Base-by-base conservation (phyloP, 2,113 vertebrate genomes). In the Diadophis punctatus region DNA sequence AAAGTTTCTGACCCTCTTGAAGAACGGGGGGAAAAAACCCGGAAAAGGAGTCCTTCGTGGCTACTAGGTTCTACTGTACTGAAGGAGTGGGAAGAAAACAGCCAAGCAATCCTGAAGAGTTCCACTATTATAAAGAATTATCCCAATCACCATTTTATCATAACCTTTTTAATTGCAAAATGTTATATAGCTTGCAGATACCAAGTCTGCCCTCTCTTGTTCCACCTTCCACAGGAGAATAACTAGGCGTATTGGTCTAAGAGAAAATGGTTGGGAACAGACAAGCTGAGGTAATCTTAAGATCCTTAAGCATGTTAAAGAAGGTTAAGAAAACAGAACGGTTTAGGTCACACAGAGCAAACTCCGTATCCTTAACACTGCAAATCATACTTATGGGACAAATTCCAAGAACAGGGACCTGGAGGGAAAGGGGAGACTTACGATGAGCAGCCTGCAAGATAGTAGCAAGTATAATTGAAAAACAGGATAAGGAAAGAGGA, bases 21-120 rank as follows among this genome's bases (percentile, higher is more conserved):
- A 48, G 80, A 27, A 2, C 11, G 58, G 5, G 46, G 46, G 46
- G 4, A 16, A 18, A 46, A 1, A 10, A n/a, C 34, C 92, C 85
- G 84, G 55, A 58, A 0, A 0, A 8, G 88, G 91, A 88, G 30
- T n/a, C 88, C 93, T 58, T 48, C 91, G 60, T 86, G 93, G 90
- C 95, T 95, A 84, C 86, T 60, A 87, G 94, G 92, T 95, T 96
- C 94, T 89, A 96, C 95, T 93, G 92, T 84, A 96, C 95, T 93
- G 92, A 95, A 63, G 63, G 14, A 10, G 20, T 18, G 58, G 25
- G n/a, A 18, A 34, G 94, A 96, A 58, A 96, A 95, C 94, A 93
- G 91, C 91, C 87, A 22, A 92, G 48, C 0, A 0, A 55, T 93
- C 93, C 95, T 16, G 8, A 90, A 63, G 90, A 92, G 94, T 95